Percentiles rank a stretch among this genome's conserved stretches.
These are phyloP conservation scores for Salvelinus sp. DNA, from an alignment of 2,113 vertebrate species.

Conservation along the genomic window DNA sequence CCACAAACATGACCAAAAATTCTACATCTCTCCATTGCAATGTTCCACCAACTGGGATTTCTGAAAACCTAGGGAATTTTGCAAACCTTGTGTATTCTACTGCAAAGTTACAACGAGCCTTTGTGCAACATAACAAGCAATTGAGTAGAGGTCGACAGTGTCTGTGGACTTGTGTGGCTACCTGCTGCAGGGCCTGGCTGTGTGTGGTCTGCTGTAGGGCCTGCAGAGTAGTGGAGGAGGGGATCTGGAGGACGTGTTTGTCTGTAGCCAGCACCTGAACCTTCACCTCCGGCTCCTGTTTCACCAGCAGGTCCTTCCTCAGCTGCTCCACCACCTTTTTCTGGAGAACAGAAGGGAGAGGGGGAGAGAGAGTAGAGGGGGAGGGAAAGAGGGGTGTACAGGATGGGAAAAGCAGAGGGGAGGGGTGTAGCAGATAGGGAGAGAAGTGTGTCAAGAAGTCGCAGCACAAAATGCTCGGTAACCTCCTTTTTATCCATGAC, in stretches of 20 bases:
- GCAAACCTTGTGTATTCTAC: too few relatives aligned
- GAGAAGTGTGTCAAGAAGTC: background rate
- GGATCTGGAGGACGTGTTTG: constrained; percentile 34
- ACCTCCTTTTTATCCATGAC: too few relatives aligned
- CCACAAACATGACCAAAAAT: too few relatives aligned
- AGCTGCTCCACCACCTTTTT: constrained; percentile 82
- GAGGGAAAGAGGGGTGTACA: background rate
- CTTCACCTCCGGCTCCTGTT: constrained; percentile 76
- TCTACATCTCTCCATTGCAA: too few relatives aligned
- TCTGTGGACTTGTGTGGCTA: constrained; percentile 27
- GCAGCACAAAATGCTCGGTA: too few relatives aligned
- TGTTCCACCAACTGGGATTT: too few relatives aligned
- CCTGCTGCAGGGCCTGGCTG: constrained; percentile 53
- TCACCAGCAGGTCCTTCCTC: constrained; percentile 78
- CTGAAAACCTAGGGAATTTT: too few relatives aligned
- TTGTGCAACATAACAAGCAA: background rate
- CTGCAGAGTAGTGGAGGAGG: constrained; percentile 21
- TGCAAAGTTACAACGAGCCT: background rate
- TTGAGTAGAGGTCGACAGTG: background rate
- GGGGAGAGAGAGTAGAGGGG: background rate
- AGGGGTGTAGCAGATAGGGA: background rate
- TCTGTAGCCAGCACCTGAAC: constrained; percentile 58
- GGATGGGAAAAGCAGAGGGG: background rate
- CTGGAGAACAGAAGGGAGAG: constrained; percentile 38
- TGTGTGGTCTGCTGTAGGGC: background rate